These are phyloP conservation scores for Peromyscus nudipes DNA, from an alignment of 2,797 vertebrate genomes.

Conservation along the genomic window DNA sequence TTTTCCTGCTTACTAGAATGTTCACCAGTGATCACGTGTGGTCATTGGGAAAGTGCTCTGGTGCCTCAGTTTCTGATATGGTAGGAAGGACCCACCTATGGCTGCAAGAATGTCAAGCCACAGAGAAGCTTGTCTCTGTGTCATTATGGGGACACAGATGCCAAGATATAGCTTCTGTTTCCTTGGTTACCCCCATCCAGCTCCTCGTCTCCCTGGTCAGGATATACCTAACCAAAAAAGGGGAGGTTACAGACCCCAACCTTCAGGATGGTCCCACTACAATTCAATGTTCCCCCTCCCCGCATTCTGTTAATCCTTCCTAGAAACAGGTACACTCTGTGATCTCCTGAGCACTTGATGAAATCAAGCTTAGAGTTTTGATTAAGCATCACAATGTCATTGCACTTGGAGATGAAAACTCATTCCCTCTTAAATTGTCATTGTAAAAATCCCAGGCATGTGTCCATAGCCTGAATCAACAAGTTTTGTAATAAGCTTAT, in stretches of 20 bases:
- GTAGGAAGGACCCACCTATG: not conserved
- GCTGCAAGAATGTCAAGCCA: not conserved
- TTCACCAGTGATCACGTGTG: not conserved
- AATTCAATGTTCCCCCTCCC: not conserved
- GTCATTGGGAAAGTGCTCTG: not conserved
- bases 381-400: not conserved
- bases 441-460: not conserved
- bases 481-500: conserved; percentile 5
- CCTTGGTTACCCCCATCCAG: not conserved
- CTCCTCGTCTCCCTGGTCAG: not conserved
- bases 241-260: not conserved
- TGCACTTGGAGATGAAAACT: not conserved
- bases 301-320: not conserved
- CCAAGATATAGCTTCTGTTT: not conserved
- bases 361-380: not conserved
- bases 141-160: not conserved
- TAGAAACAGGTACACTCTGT: not conserved
- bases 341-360: not conserved
- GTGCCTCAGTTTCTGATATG: not conserved
- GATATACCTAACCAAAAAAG: not conserved
- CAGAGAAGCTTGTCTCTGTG: no score
- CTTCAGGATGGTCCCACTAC: not conserved
- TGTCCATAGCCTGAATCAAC: not conserved
- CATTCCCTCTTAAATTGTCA: not conserved
- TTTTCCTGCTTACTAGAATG: not conserved